Percentiles rank a stretch among this genome's conserved stretches.
These are phyloP conservation scores for Morpho deidamia DNA, from an alignment of 2,888 invertebrate genomes.

Conservation along the genomic window DNA sequence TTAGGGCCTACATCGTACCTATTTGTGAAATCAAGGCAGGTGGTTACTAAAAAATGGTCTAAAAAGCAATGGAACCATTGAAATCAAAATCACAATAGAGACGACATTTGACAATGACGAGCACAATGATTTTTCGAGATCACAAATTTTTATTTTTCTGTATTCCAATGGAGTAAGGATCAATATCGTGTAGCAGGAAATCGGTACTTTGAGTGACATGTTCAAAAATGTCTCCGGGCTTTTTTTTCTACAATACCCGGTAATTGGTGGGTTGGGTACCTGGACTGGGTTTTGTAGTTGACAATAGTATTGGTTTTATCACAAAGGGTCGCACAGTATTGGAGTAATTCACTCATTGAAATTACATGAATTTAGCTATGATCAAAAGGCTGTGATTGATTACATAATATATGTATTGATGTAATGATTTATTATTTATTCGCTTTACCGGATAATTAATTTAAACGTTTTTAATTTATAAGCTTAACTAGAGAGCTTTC, in stretches of 20 bases:
- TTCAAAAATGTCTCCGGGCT: constrained; percentile 71
- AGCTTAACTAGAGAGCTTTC: too few species aligned
- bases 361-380: constrained; percentile 32
- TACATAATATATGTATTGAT: constrained; percentile 3
- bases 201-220: constrained; percentile 61
- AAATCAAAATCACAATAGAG: constrained; percentile 65
- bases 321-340: constrained; percentile 55
- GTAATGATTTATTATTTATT: not conserved
- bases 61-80: constrained; percentile 62
- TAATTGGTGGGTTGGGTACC: constrained; percentile 79
- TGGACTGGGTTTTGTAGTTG: constrained; percentile 65
- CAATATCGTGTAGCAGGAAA: constrained; percentile 28
- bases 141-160: constrained; percentile 29
- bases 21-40: constrained; percentile 43
- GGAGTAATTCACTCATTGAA: constrained; percentile 62
- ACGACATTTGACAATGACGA: constrained; percentile 75
- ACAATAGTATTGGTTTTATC: constrained; percentile 35
- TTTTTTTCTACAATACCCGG: constrained; percentile 64
- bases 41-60: constrained; percentile 48
- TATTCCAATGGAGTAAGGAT: constrained; percentile 28
- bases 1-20: not conserved
- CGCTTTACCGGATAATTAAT: not conserved
- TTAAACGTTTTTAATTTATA: not conserved
- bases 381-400: constrained; percentile 17
- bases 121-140: constrained; percentile 60